phyloP scores from a whole-genome alignment of 2,113 vertebrate species.

The Cepphus grylle region DNA sequence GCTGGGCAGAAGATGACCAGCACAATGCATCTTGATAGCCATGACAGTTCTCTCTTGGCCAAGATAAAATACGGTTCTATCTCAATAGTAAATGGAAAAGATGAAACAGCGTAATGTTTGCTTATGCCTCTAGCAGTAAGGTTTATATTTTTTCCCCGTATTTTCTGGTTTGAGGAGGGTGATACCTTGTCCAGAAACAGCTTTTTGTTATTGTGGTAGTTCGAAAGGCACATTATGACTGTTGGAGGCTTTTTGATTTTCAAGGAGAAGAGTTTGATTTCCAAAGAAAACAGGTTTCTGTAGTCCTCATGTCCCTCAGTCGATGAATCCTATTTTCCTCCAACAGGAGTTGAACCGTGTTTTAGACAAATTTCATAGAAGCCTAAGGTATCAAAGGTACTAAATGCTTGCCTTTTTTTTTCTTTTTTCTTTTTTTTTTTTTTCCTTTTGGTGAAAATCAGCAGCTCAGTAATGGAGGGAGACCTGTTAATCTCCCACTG shows the following conservation, averaged over 20 bases:
- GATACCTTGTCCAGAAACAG: neutral
- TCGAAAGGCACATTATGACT: neutral
- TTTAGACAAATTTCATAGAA: neutral
- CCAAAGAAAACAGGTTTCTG: neutral
- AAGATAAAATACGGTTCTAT: neutral
- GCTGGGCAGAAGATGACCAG: neutral
- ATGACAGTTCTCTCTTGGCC: neutral
- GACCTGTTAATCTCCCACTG: neutral
- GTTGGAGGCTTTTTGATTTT: neutral
- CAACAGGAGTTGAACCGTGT: neutral
- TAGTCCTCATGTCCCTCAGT: neutral
- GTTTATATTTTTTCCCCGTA: neutral
- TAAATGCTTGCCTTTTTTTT: neutral
- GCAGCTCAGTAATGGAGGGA: neutral
- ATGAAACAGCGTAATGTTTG: neutral
- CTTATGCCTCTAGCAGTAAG: neutral
- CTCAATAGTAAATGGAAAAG: neutral
- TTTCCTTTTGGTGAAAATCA: neutral
- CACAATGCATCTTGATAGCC: conserved; percentile 9
- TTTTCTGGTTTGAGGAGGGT: neutral
- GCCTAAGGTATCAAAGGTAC: neutral
- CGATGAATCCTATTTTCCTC: neutral
- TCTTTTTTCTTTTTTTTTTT: no score
- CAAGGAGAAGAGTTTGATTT: neutral
- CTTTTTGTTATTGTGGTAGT: neutral